Percentiles rank a stretch among this genome's conserved stretches.
phyloP scores from a whole-genome alignment of 1,140 invertebrate genomes.

The Akabosia matsudoensis region DNA sequence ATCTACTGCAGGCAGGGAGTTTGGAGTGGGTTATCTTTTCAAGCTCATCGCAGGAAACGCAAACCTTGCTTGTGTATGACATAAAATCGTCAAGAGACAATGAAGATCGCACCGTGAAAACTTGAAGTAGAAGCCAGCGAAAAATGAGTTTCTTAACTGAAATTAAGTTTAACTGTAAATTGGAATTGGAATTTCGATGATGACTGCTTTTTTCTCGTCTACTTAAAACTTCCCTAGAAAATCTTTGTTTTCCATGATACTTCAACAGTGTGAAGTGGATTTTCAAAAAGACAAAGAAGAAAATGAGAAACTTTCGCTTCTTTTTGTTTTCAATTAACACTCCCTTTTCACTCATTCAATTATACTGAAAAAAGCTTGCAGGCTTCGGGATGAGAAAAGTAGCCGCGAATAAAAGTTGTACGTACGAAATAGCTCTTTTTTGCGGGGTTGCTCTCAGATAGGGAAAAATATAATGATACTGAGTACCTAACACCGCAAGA shows the following conservation, averaged over 20 bases:
- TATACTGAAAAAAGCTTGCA: conserved; percentile 6
- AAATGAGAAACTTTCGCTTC: conserved; percentile 17
- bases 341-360: conserved; percentile 20
- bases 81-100: not conserved
- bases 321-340: conserved; percentile 25
- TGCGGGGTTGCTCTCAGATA: no score
- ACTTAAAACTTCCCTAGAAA: not conserved
- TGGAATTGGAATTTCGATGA: not conserved
- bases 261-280: not conserved
- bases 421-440: not conserved
- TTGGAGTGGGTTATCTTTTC: no score
- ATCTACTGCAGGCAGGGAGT: no score
- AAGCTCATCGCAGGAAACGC: no score
- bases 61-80: not conserved
- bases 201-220: not conserved
- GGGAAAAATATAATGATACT: no score
- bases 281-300: not conserved
- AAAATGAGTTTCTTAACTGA: not conserved
- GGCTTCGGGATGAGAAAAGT: not conserved
- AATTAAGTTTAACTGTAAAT: conserved; percentile 24
- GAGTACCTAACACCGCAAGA: not conserved
- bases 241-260: not conserved
- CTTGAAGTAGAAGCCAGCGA: not conserved
- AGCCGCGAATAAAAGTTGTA: not conserved
- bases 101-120: conserved; percentile 1